Percentiles rank a stretch among this genome's conserved stretches.
phyloP scores from a whole-genome alignment of 1,140 invertebrate genomes.

The Protaetia brevitarsis region DNA sequence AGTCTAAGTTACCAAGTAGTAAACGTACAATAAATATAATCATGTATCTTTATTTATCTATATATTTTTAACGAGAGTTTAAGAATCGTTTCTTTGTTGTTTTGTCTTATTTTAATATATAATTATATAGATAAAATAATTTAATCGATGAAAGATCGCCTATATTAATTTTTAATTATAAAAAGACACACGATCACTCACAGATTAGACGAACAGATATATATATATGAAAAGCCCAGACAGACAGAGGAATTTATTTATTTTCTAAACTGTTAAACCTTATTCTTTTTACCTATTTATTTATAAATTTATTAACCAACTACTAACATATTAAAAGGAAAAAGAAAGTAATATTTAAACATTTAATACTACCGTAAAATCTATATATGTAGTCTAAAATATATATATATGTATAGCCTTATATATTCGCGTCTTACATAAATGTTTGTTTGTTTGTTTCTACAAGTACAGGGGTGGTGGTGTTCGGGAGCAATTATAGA shows the following conservation, averaged over 20 bases:
- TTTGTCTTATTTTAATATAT: no score
- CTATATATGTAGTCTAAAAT: conserved; percentile 14
- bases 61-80: no score
- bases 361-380: conserved; percentile 30
- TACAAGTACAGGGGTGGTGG: no score
- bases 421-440: conserved; percentile 1
- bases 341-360: no score
- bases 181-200: conserved; percentile 27
- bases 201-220: conserved; percentile 44
- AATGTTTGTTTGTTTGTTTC: no score
- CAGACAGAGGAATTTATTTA: conserved; percentile 41
- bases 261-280: conserved; percentile 21
- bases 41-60: no score
- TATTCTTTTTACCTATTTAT: conserved; percentile 19
- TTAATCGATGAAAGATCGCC: no score
- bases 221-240: no score
- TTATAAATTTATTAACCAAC: conserved; percentile 30
- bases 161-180: conserved; percentile 29
- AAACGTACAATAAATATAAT: conserved; percentile 15
- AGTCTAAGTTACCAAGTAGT: conserved; percentile 1
- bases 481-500: no score
- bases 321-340: conserved; percentile 35
- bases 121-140: no score
- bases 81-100: no score
- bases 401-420: no score